Evolutionary conservation across 2,113 vertebrate species (phyloP), one percentile per base, ranked within the genome.

Genomic region (Barbus barbus): DNA sequence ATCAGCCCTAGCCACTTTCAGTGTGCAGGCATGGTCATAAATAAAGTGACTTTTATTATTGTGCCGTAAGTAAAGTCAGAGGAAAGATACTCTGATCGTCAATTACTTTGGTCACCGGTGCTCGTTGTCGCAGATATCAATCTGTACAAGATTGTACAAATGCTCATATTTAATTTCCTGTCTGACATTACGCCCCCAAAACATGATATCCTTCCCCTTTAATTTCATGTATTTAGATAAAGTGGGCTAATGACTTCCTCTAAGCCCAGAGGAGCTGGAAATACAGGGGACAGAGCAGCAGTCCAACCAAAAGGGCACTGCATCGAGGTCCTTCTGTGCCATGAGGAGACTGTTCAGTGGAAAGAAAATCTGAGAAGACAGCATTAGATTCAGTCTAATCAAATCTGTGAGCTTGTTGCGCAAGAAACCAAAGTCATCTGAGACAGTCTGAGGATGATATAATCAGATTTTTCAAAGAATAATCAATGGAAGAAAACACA

Each of bases 191-290:
- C 18, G 6, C 67, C 67, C 71, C 38, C 41, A 63, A 24, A 51
- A 83, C 53, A 78, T 46, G n/a, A 84, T 56, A 78, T 80, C 72
- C 63, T 65, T 58, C 71, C 51, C 48, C 65, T 60, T 71, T 86
- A 86, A 88, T 82, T 73, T 63, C 72, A n/a, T 63, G 72, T 61
- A 51, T 65, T 63, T 24, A 78, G 77, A 75, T 75, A 78, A 65
- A 78, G 46, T 67, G 53, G 14, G 56, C 3, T 81, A 86, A 88
- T 84, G 33, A 86, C 84, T 83, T 83, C 77, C 81, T 83, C 67
- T 85, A 60, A 36, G 24, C 44, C 63, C 76, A 67, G 69, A 18
- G 41, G 53, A 80, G 26, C 18, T 71, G 65, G 67, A 63, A 28
- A 71, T 16, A n/a, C 31, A 78, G 72, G 38, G 36, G 12, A 78